phyloP scores from a whole-genome alignment of 1,140 invertebrate genomes.

The Pogonomyrmex barbatus region DNA sequence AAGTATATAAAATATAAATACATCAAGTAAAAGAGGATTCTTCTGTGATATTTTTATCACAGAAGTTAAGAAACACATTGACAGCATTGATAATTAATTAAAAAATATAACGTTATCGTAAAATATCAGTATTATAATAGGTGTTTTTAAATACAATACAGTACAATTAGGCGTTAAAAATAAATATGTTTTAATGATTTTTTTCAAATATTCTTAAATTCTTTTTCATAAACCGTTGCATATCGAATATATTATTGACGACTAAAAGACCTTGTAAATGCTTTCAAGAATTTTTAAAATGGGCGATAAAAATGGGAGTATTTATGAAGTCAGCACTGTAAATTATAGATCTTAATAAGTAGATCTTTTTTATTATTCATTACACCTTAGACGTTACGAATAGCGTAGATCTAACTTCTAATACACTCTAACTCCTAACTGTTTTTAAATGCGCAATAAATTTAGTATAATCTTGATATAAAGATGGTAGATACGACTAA shows the following conservation, averaged over 20 bases:
- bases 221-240: background rate
- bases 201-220: background rate
- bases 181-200: background rate
- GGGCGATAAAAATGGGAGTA: background rate
- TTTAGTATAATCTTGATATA: constrained; percentile 39
- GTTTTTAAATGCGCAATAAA: constrained; percentile 37
- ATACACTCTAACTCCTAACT: background rate
- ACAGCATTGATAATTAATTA: background rate
- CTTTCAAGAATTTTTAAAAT: constrained; percentile 4
- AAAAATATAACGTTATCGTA: background rate
- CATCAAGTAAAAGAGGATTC: background rate
- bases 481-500: constrained; percentile 13
- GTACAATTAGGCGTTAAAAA: background rate
- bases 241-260: background rate
- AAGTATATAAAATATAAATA: background rate
- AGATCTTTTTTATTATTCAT: constrained; percentile 2
- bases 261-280: constrained; percentile 2
- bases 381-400: background rate
- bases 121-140: background rate
- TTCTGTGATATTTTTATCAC: background rate
- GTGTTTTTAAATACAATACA: background rate
- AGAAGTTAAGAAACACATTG: constrained; percentile 1
- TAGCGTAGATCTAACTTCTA: constrained; percentile 4
- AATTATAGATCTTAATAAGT: constrained; percentile 24
- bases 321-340: background rate